These are phyloP conservation scores for Pantherophis alleghaniensis DNA, from an alignment of 2,797 vertebrate species.

Conservation along the genomic window DNA sequence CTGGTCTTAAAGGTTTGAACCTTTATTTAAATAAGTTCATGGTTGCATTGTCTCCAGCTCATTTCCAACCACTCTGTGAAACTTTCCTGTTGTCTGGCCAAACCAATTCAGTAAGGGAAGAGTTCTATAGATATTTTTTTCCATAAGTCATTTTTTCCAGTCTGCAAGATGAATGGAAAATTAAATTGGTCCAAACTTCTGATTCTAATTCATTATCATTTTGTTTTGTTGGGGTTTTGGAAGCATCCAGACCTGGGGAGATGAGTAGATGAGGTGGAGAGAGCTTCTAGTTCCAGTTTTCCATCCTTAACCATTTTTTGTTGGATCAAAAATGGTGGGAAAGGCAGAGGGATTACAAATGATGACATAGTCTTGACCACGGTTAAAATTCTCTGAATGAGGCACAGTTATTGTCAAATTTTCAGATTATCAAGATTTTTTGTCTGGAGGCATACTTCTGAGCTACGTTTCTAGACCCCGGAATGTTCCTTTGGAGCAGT, in stretches of 20 bases:
- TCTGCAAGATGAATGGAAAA: background rate
- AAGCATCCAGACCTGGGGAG: background rate
- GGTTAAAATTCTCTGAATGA: background rate
- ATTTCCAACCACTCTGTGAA: background rate
- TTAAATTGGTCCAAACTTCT: background rate
- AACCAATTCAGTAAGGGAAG: background rate
- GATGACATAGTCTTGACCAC: background rate
- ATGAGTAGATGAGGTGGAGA: background rate
- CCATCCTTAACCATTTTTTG: background rate
- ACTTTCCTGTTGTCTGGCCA: background rate
- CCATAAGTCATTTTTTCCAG: background rate
- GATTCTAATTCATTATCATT: background rate
- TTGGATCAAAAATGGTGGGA: background rate
- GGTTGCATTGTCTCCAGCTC: background rate
- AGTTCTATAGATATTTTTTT: background rate
- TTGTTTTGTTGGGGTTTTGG: background rate
- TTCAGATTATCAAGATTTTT: background rate
- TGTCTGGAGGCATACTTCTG: background rate
- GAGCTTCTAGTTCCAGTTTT: background rate
- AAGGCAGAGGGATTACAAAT: background rate
- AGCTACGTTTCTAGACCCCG: background rate
- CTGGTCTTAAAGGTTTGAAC: background rate
- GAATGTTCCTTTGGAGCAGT: background rate
- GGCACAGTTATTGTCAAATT: background rate
- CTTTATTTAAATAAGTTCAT: background rate